Evolutionary conservation across 2,888 invertebrate genomes (phyloP), one percentile per base, ranked within the genome.

Genomic region (Frankliniella intonsa): DNA sequence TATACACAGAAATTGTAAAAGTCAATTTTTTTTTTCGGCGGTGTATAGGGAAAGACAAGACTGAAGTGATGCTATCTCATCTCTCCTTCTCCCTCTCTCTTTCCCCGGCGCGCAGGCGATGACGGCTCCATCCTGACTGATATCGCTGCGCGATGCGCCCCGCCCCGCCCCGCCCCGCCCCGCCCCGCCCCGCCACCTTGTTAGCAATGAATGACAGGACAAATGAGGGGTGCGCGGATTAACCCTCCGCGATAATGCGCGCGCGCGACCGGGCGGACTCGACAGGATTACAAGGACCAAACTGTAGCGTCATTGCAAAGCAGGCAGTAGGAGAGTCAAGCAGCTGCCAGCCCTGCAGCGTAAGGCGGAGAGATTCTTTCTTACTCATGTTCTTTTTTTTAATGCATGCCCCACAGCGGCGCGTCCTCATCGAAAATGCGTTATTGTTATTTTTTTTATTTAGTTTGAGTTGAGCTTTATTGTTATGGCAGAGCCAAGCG

Each of bases 161-260:
- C 69, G 69, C 69, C 22, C 22, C 69, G 17, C 65, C 55, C 17
- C 55, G 55, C 55, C 14, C 17, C 55, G 11, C 55, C 14, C 55
- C 14, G 55, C 55, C 17, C 14, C 14, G 55, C 55, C 17, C 55
- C 55, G 11, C 55, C 55, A 5, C 69, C 69, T 76, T 76, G 69
- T 76, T 76, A 76, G 25, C 69, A 76, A 11, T 76, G 69, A 76
- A 76, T 76, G 69, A 25, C 69, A 76, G 69, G 25, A 76, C 69
- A 76, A 76, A 76, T 76, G 69, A 76, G 69, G 10, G 69, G 8
- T 25, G 22, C 12, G 69, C 69, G 62, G 14, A 62, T 17, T 17
- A 62, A 62, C n/a, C 62, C 62, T 62, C 17, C 19, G 11, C n/a
- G 62, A 19, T 7, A 62, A 19, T 17, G 11, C 62, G 62, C 62